Base-by-base conservation (phyloP, 2,113 vertebrate genomes). In the Petrocephalus microphthalmus region DNA sequence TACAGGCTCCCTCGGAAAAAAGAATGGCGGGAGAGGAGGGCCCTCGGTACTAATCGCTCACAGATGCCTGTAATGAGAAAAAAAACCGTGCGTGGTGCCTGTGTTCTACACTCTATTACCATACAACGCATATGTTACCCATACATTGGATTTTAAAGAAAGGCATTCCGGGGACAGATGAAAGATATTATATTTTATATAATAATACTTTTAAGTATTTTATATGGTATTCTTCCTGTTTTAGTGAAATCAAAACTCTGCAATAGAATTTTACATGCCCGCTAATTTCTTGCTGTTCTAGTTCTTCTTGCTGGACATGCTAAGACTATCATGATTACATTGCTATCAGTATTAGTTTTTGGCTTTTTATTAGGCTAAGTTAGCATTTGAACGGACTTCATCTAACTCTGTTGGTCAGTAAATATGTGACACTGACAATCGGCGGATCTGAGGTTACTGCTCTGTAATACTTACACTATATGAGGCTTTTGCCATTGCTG, bases 1-100 rank as follows among this genome's bases (percentile, higher is more conserved):
- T 95, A 92, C 90, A 90, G 92, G 94, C 94, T 94, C 92, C 93
- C 90, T 92, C 85, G 95, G 93, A 85, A 89, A 96, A 96, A 90
- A 88, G 71, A 86, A 88, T 89, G 90, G 93, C 92, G 57, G 91
- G 92, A 92, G 93, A 94, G 95, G 95, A 94, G 94, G 94, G 94
- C 91, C 91, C 91, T 93, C 89, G 88, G 92, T 93, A 90, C 93
- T 97, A 96, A 97, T 96, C 95, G 94, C 92, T 97, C 94, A 95
- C 97, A 97, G 96, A 97, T 97, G 97, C 93, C 93, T 93, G 92
- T 94, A 95, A 96, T 95, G 96, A 95, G 95, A 94, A 95, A 94
- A 94, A 94, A 91, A 94, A 94, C 90, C 91, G 91, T 94, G 91
- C 94, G 92, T 95, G 91, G 94, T 93, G 94, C 95, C 89, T 96